These are phyloP conservation scores for Shinisaurus crocodilurus DNA, from an alignment of 2,113 vertebrate genomes.

Conservation along the genomic window DNA sequence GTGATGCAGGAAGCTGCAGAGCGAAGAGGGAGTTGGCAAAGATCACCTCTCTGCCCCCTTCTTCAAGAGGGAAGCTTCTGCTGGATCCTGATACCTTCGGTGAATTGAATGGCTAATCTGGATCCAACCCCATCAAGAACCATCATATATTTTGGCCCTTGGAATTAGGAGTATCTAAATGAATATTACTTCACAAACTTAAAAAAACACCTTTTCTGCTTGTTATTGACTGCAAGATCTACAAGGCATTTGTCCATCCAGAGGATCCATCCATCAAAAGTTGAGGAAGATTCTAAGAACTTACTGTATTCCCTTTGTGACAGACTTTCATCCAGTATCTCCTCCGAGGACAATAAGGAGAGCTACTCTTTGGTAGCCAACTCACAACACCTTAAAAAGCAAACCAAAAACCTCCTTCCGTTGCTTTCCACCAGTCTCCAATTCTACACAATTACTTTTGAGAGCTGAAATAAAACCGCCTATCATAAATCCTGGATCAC, in stretches of 20 bases:
- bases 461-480: background rate
- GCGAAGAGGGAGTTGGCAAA: background rate
- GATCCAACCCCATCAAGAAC: background rate
- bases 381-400: constrained; percentile 1
- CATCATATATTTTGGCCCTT: background rate
- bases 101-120: background rate
- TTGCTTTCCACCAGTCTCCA: background rate
- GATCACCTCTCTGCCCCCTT: background rate
- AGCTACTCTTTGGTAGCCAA: background rate
- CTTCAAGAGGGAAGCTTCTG: background rate
- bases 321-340: background rate
- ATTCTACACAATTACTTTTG: background rate
- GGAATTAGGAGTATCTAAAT: background rate
- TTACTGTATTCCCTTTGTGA: background rate
- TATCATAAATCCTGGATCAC: background rate
- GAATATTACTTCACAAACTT: background rate
- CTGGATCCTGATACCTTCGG: background rate
- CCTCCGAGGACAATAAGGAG: background rate
- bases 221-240: background rate
- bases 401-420: background rate
- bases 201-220: background rate
- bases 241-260: background rate
- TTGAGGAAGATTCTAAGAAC: background rate
- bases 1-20: background rate
- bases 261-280: background rate